phyloP scores from a whole-genome alignment of 2,797 vertebrate species.

The Gallinago solitaria region DNA sequence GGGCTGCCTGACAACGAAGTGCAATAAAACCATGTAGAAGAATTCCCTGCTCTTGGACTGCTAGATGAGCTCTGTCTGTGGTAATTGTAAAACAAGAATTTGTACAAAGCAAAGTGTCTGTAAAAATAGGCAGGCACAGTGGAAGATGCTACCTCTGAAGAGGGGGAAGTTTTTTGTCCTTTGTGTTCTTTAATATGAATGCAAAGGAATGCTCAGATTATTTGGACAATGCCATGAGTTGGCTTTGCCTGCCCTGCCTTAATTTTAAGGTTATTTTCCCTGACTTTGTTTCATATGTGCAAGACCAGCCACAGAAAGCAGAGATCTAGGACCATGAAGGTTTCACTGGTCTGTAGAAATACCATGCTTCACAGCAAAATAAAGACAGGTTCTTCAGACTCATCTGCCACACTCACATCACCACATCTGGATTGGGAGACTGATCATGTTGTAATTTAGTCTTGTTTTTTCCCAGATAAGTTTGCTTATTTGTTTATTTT shows the following conservation, averaged over 20 bases:
- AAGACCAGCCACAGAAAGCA: not conserved
- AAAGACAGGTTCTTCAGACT: not conserved
- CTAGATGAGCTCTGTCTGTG: constrained; percentile 1
- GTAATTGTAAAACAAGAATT: not conserved
- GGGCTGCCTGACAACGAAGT: not conserved
- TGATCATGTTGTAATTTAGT: not conserved
- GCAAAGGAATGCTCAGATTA: not conserved
- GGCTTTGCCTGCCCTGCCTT: not conserved
- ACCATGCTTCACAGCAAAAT: not conserved
- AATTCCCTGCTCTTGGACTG: constrained; percentile 7
- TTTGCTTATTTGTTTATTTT: not conserved
- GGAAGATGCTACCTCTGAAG: not conserved
- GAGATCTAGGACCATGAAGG: not conserved
- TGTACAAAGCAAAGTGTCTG: not conserved
- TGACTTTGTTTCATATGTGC: not conserved
- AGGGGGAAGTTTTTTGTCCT: not conserved
- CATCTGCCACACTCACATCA: not conserved
- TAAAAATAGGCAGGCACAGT: constrained; percentile 36
- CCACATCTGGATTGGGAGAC: not conserved
- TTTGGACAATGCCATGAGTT: not conserved
- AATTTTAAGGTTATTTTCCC: not conserved
- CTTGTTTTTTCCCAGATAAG: not conserved
- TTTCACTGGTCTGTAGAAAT: not conserved
- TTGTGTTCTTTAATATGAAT: not conserved
- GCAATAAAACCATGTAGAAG: not conserved